Percentiles rank a stretch among this genome's conserved stretches.
phyloP scores from a whole-genome alignment of 92 coral and sea anemone genomes.

The Pocillopora grandis region DNA sequence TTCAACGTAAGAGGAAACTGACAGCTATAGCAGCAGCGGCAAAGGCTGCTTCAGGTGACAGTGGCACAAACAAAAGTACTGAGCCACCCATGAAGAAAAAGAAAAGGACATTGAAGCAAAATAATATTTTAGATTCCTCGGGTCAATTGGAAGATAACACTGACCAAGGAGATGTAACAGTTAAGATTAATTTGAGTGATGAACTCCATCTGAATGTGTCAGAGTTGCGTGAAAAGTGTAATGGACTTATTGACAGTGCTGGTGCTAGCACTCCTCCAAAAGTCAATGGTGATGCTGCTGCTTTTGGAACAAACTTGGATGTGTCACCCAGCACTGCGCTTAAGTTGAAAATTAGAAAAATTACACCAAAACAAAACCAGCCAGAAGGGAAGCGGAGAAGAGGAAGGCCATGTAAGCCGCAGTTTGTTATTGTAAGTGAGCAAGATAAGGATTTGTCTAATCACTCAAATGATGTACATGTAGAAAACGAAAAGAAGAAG shows the following conservation, averaged over 20 bases:
- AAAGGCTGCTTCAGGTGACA: not conserved
- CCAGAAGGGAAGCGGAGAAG: conserved; percentile 71
- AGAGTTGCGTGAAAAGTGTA: conserved; percentile 34
- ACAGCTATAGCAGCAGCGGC: conserved; percentile 1
- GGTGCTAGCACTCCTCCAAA: conserved; percentile 52
- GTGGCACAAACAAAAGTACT: not conserved
- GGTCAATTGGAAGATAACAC: not conserved
- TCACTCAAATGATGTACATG: not conserved
- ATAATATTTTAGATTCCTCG: conserved; percentile 2
- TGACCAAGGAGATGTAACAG: conserved; percentile 5
- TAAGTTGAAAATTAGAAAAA: conserved; percentile 80
- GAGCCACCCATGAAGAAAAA: conserved; percentile 47
- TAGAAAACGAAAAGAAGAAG: not conserved
- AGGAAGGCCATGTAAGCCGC: conserved; percentile 77
- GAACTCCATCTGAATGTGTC: not conserved
- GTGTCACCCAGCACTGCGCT: conserved; percentile 81
- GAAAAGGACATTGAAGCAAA: conserved; percentile 11
- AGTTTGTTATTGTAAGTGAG: conserved; percentile 77
- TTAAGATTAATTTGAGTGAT: conserved; percentile 6
- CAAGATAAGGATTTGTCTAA: conserved; percentile 31
- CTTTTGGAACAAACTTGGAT: conserved; percentile 60
- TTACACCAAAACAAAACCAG: conserved; percentile 55
- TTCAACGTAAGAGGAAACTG: conserved; percentile 28
- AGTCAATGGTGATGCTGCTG: conserved; percentile 65
- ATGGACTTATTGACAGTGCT: not conserved